These are phyloP conservation scores for Apamea anceps DNA, from an alignment of 2,888 invertebrate genomes.

Conservation along the genomic window DNA sequence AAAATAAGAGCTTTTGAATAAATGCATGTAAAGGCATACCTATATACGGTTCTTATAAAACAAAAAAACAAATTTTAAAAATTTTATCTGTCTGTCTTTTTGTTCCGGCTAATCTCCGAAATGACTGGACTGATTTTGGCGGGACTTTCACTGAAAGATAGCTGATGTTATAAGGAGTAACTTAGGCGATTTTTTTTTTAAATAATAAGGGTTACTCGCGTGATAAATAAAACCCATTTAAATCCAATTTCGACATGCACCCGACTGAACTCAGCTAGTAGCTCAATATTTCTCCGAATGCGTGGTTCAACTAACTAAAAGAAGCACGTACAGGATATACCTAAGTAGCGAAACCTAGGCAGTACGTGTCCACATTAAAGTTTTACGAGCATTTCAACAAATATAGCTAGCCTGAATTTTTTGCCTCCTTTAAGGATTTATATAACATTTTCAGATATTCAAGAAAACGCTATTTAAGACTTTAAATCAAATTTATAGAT, in stretches of 20 bases:
- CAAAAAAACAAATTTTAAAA: no score
- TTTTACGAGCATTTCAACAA: conserved; percentile 40
- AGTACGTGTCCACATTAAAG: conserved; percentile 41
- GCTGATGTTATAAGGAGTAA: not conserved
- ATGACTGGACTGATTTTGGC: not conserved
- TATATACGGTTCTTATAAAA: no score
- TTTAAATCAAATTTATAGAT: conserved; percentile 4
- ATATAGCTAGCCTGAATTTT: conserved; percentile 1
- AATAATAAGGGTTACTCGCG: not conserved
- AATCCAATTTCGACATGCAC: not conserved
- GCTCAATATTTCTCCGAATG: not conserved
- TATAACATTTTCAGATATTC: conserved; percentile 29
- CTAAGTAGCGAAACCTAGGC: conserved; percentile 27
- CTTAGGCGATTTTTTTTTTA: not conserved
- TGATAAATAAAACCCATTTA: not conserved
- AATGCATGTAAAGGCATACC: no score
- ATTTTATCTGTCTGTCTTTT: no score
- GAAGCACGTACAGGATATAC: conserved; percentile 31
- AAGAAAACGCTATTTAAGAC: not conserved
- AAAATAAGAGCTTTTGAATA: no score
- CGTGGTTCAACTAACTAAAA: conserved; percentile 11
- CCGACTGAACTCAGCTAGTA: not conserved
- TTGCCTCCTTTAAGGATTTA: conserved; percentile 23
- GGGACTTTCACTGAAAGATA: not conserved
- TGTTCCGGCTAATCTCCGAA: no score